Conservation (phyloP, 2,797 vertebrate genomes). For the Tragelaphus eurycerus region DNA sequence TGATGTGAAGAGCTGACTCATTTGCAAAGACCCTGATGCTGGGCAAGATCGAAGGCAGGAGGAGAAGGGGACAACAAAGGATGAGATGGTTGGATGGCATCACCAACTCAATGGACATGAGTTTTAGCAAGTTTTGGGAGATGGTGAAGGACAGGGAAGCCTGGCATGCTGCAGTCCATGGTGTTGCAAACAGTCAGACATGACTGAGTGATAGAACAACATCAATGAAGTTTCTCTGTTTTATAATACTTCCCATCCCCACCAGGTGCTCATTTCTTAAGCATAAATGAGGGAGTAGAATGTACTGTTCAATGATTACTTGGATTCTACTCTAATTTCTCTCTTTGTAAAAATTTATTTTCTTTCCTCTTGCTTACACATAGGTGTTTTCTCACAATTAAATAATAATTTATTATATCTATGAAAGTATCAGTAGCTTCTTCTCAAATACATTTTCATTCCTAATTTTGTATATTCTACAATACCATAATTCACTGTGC, state of each 20-base stretch:
- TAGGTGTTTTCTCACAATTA: background rate
- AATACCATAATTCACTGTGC: background rate
- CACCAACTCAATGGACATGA: background rate
- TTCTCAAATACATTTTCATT: background rate
- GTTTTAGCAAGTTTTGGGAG: background rate
- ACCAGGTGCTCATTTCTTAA: background rate
- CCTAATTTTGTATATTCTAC: background rate
- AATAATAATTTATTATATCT: background rate
- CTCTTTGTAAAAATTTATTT: background rate
- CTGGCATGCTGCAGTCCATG: background rate
- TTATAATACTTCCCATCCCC: background rate
- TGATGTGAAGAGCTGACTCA: background rate
- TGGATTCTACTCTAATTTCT: background rate
- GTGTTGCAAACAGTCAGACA: background rate
- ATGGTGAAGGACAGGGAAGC: background rate
- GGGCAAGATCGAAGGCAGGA: fast-evolving
- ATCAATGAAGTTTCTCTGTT: background rate
- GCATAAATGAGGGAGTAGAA: background rate
- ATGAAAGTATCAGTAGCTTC: background rate
- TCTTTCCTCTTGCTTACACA: background rate
- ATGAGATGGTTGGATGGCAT: background rate
- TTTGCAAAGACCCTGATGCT: background rate
- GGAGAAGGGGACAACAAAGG: background rate
- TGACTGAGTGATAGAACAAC: too few relatives aligned
- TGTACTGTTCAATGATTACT: background rate